Evolutionary conservation across 2,797 vertebrate species (phyloP).

Genomic region (Rhabdophis nuchalis): DNA sequence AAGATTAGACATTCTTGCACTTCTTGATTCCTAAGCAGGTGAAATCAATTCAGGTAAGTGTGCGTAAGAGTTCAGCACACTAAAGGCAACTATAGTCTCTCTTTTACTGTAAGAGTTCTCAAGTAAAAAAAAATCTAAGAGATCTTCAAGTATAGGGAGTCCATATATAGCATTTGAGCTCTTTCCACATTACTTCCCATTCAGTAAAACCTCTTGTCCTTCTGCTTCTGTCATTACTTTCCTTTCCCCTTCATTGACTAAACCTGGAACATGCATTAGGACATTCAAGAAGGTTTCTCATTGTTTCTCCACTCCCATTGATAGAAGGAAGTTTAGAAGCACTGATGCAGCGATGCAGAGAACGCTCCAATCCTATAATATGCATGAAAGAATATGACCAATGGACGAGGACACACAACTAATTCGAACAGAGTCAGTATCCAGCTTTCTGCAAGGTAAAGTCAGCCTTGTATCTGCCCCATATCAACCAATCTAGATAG

Average conservation of each 20-base stretch:
- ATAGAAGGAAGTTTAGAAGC: constrained; percentile 65
- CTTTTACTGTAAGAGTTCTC: neutral
- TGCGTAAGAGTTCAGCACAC: neutral
- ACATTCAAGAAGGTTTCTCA: constrained; percentile 50
- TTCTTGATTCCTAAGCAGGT: neutral
- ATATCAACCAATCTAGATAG: constrained; percentile 23
- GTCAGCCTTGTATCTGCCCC: constrained; percentile 55
- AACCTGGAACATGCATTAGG: constrained; percentile 31
- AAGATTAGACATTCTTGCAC: neutral
- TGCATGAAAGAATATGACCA: constrained; percentile 61
- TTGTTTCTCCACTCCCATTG: constrained; percentile 59
- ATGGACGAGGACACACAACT: constrained; percentile 60
- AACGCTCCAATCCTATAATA: constrained; percentile 58
- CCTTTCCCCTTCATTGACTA: constrained; percentile 12
- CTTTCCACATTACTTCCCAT: constrained; percentile 4
- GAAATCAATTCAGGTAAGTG: neutral
- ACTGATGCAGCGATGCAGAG: constrained; percentile 61
- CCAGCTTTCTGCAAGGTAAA: constrained; percentile 66
- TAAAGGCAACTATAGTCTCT: neutral
- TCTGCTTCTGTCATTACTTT: constrained; percentile 24
- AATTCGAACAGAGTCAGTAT: constrained; percentile 51
- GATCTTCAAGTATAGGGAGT: constrained; percentile 20
- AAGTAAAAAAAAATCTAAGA: neutral
- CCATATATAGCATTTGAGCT: neutral
- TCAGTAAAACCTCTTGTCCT: neutral